Base-by-base conservation (phyloP, 1,140 invertebrate species). In the Lethrus apterus region DNA sequence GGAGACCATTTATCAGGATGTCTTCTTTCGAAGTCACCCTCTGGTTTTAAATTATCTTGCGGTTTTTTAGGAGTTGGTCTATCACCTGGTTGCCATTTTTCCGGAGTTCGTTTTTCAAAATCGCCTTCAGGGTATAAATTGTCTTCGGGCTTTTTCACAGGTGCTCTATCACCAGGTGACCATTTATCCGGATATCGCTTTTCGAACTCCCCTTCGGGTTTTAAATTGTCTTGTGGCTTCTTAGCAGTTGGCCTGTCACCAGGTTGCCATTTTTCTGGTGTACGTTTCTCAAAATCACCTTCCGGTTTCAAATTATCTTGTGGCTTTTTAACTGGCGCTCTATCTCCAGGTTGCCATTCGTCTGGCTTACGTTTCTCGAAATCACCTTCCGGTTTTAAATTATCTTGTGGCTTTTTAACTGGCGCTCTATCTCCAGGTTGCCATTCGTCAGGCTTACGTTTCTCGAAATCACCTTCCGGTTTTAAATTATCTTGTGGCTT, bases 361-460 rank as follows among this genome's bases (percentile, higher is more conserved):
- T 65, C 59, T 34, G 67, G 63, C 20, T 63, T 55, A 0, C 69
- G 56, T 68, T 67, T 65, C 62, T 71, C 57, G 53, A 81, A 80
- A 38, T 83, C 79, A 4, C 84, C 83, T 64, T 80, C 78, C 0
- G 70, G 70, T 48, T 56, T 62, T 5, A 79, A 50, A 62, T 78
- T 78, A 50, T 75, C 70, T 47, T 71, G 63, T 13, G 75, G 75
- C 59, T 75, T 77, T n/a, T 72, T 75, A n/a, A 77, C 66, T 44
- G 78, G 75, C 0, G 77, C 70, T 54, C 80, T 48, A 20, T 71
- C 56, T 80, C 81, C 81, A 35, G 79, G 74, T 24, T 64, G 67
- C 3, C 80, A 55, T 55, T 81, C 73, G 42, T 81, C 36, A 63
- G 60, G 4, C 19, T 33, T 19, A 9, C 56, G 59, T 43, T 60